Evolutionary conservation across 2,113 vertebrate species (phyloP).

Genomic region (Rostratula benghalensis): DNA sequence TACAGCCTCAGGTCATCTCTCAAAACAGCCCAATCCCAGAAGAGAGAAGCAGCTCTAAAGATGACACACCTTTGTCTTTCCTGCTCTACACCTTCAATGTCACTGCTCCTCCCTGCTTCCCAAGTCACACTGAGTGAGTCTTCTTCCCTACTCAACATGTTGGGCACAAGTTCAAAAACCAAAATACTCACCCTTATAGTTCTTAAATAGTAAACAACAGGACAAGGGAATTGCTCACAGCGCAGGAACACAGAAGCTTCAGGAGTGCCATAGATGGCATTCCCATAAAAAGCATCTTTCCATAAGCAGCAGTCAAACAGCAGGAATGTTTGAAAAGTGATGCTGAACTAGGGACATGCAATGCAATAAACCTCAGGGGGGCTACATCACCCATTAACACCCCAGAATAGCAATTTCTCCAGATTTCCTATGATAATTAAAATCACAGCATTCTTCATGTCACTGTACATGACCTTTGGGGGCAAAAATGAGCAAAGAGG

Average conservation of each 20-base stretch:
- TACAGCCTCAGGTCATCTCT: not conserved
- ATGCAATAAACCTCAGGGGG: not conserved
- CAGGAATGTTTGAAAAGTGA: not conserved
- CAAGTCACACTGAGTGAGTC: not conserved
- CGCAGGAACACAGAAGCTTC: not conserved
- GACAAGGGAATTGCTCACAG: not conserved
- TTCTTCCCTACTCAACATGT: not conserved
- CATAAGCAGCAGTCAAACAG: not conserved
- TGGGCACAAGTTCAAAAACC: not conserved
- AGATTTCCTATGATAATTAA: not conserved
- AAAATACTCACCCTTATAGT: not conserved
- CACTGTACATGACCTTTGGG: rapidly evolving
- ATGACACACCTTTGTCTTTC: not conserved
- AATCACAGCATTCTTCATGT: not conserved
- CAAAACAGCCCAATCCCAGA: not conserved
- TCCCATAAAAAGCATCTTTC: not conserved
- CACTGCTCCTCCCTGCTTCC: not conserved
- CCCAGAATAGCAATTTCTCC: not conserved
- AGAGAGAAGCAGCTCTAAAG: not conserved
- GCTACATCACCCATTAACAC: not conserved
- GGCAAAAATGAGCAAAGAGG: not conserved
- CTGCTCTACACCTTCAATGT: not conserved
- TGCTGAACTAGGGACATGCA: not conserved
- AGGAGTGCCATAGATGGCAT: not conserved
- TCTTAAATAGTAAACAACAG: not conserved